Conservation (phyloP, 2,888 invertebrate genomes). For the Drosophila heteroneura region DNA sequence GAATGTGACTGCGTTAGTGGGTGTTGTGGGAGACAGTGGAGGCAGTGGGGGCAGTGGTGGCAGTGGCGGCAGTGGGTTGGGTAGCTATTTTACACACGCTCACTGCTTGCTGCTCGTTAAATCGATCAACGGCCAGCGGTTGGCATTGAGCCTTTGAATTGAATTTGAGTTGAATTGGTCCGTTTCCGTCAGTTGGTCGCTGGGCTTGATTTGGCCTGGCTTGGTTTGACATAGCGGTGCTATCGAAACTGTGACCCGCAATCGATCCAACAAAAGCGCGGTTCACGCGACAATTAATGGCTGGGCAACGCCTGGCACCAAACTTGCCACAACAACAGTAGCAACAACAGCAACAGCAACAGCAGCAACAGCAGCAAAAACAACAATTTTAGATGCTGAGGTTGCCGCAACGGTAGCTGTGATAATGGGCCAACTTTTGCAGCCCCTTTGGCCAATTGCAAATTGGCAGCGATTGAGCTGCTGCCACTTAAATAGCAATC, state of each 20-base stretch:
- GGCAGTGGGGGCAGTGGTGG: not conserved
- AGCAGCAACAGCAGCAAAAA: not conserved
- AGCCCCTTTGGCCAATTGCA: slow-evolving; percentile 52
- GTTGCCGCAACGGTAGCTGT: slow-evolving; percentile 67
- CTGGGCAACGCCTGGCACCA: slow-evolving; percentile 66
- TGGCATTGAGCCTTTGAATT: slow-evolving; percentile 73
- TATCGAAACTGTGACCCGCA: slow-evolving; percentile 73
- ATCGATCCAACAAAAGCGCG: slow-evolving; percentile 74
- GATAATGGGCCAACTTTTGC: slow-evolving; percentile 69
- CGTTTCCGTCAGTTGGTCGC: slow-evolving; percentile 20
- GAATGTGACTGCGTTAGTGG: slow-evolving; percentile 9
- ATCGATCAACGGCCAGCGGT: slow-evolving; percentile 75
- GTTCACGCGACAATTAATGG: slow-evolving; percentile 81
- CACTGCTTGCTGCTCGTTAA: slow-evolving; percentile 57
- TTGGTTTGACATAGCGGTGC: slow-evolving; percentile 61
- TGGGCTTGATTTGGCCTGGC: slow-evolving; percentile 8
- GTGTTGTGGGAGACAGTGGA: not conserved
- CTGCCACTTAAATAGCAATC: slow-evolving; percentile 62
- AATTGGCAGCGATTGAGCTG: slow-evolving; percentile 61
- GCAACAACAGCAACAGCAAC: not conserved
- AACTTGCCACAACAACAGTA: slow-evolving; percentile 23
- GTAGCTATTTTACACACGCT: not conserved
- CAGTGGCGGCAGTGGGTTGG: not conserved
- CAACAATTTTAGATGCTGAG: slow-evolving; percentile 6
- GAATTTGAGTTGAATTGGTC: slow-evolving; percentile 40